A percentile compares a stretch with the other conserved stretches of the same genome.
Conservation (phyloP, 2,888 invertebrate species). For the Epinotia brunnichana region DNA sequence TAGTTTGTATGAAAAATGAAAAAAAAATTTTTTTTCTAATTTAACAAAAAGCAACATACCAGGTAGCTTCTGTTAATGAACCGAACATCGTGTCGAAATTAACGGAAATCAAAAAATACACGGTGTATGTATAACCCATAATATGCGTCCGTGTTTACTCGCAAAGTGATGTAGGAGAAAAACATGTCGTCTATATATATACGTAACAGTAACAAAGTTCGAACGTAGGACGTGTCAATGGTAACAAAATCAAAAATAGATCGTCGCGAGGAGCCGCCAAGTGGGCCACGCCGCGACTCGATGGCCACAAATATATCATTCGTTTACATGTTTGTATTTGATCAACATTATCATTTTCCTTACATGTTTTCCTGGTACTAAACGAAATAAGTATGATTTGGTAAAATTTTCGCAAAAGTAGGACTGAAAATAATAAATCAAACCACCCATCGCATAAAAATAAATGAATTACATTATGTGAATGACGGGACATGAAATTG, state of each 20-base stretch:
- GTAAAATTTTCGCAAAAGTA: neutral
- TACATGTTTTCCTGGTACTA: neutral
- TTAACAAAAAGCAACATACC: too few relatives aligned
- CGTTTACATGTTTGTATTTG: conserved; percentile 57
- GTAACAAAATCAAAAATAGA: conserved; percentile 72
- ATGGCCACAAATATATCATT: conserved; percentile 62
- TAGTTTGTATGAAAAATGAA: too few relatives aligned
- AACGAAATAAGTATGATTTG: conserved; percentile 10
- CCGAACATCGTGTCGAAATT: too few relatives aligned
- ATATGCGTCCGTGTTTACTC: neutral
- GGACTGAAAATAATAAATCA: neutral
- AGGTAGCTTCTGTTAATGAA: too few relatives aligned
- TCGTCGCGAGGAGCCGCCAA: conserved; percentile 67
- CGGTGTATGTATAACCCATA: too few relatives aligned
- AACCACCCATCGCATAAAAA: neutral
- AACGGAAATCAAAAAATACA: too few relatives aligned
- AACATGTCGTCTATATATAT: neutral
- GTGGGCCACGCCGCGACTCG: conserved; percentile 61
- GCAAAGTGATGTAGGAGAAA: neutral
- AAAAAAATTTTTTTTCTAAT: too few relatives aligned
- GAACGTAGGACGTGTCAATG: conserved; percentile 69
- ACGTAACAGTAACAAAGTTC: conserved; percentile 25
- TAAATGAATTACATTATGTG: neutral
- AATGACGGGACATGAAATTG: neutral
- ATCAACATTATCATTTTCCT: conserved; percentile 56